These are phyloP conservation scores for Ornithoptera alexandrae DNA, from an alignment of 2,888 invertebrate species.

Conservation along the genomic window DNA sequence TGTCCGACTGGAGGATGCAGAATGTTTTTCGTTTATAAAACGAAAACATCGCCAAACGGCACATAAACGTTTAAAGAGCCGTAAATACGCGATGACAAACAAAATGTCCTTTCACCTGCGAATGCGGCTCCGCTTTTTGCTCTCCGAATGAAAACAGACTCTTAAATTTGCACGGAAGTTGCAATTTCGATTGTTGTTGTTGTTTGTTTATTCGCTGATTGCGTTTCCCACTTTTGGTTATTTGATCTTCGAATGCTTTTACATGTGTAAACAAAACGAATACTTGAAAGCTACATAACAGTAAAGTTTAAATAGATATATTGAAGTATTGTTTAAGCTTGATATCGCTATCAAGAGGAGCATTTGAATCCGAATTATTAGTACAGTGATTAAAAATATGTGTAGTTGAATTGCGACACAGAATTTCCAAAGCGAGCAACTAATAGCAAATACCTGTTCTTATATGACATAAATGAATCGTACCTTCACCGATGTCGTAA, in stretches of 20 bases:
- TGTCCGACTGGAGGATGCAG: constrained; percentile 42
- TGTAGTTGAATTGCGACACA: constrained; percentile 1
- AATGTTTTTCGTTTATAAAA: constrained; percentile 51
- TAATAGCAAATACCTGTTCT: constrained; percentile 19
- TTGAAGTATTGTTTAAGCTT: neutral
- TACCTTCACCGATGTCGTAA: constrained; percentile 35
- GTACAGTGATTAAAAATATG: neutral
- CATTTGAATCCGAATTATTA: neutral
- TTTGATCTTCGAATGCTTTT: constrained; percentile 5
- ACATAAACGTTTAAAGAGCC: constrained; percentile 64
- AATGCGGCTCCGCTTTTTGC: constrained; percentile 41
- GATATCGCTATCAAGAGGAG: neutral
- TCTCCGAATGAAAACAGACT: constrained; percentile 34
- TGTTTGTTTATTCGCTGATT: constrained; percentile 19
- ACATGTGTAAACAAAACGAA: neutral
- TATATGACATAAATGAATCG: constrained; percentile 8
- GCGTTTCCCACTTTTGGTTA: constrained; percentile 8
- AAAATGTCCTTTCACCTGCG: constrained; percentile 66
- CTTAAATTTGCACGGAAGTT: constrained; percentile 29
- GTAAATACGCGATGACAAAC: constrained; percentile 65
- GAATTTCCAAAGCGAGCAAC: constrained; percentile 16
- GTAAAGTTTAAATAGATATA: neutral
- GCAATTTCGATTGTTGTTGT: constrained; percentile 20
- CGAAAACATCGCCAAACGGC: constrained; percentile 62
- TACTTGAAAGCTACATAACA: neutral